Evolutionary conservation across 2,888 invertebrate species (phyloP).

Genomic region (Dynastes grantii): DNA sequence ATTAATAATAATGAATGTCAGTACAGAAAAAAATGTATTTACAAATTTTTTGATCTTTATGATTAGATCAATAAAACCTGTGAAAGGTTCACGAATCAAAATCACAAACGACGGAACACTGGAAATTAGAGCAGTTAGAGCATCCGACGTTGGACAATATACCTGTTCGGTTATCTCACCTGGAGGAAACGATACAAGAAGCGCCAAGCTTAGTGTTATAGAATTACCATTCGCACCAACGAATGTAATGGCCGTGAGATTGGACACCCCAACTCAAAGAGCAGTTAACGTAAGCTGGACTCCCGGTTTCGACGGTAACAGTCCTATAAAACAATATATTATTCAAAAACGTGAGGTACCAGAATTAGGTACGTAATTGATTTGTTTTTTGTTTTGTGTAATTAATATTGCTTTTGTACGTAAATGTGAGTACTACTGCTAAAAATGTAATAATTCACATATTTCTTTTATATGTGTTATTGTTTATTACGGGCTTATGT

Average conservation of each 20-base stretch:
- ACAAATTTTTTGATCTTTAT: constrained; percentile 10
- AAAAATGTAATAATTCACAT: too few species aligned
- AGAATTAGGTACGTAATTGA: constrained; percentile 79
- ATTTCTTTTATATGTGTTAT: too few species aligned
- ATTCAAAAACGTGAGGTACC: constrained; percentile 93
- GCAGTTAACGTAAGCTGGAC: constrained; percentile 96
- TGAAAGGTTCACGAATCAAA: constrained; percentile 78
- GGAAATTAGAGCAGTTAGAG: constrained; percentile 90
- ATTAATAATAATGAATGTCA: too few species aligned
- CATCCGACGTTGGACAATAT: constrained; percentile 95
- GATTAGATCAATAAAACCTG: constrained; percentile 74
- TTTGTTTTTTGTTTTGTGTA: constrained; percentile 45
- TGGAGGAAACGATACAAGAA: constrained; percentile 94
- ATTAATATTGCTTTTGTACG: constrained; percentile 66
- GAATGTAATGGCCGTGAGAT: constrained; percentile 83
- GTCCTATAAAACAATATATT: constrained; percentile 93
- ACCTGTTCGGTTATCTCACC: constrained; percentile 91
- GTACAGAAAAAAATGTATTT: not conserved
- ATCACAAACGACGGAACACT: constrained; percentile 87
- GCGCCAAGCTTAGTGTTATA: constrained; percentile 89
- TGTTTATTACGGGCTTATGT: too few species aligned
- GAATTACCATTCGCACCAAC: constrained; percentile 96
- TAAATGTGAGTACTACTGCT: not conserved
- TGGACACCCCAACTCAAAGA: constrained; percentile 78
- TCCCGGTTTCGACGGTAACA: constrained; percentile 97